Percentiles rank a stretch among this genome's conserved stretches.
Evolutionary conservation across 2,888 invertebrate genomes (phyloP).

Genomic region (Amblyjoppa fuscipennis): DNA sequence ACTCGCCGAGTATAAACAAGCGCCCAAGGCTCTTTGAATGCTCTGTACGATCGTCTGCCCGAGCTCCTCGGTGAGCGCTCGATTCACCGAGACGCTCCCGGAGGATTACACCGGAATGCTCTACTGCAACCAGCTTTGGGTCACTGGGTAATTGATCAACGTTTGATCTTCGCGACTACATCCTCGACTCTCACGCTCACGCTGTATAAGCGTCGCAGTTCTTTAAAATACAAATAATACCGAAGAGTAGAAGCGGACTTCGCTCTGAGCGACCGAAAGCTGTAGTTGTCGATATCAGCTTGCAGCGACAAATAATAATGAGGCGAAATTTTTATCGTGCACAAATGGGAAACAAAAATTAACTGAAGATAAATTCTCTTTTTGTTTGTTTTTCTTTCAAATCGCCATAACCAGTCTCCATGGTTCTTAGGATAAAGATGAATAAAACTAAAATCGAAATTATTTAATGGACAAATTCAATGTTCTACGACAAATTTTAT

Average conservation of each 20-base stretch:
- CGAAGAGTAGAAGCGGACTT: not conserved
- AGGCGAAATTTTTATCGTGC: not conserved
- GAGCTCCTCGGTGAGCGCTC: constrained; percentile 34
- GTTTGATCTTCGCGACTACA: constrained; percentile 46
- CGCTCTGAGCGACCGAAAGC: not conserved
- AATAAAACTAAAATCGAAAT: not conserved
- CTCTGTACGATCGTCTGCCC: constrained; percentile 59
- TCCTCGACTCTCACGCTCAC: constrained; percentile 1
- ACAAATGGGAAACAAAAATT: not conserved
- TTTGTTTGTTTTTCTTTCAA: not conserved
- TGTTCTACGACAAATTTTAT: not conserved
- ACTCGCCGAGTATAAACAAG: not conserved
- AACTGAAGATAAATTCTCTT: not conserved
- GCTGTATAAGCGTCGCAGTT: not conserved
- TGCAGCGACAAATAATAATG: not conserved
- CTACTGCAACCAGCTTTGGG: constrained; percentile 70
- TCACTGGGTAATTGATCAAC: constrained; percentile 73
- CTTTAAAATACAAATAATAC: not conserved
- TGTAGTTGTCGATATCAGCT: not conserved
- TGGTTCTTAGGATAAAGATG: not conserved
- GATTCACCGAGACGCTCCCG: constrained; percentile 63
- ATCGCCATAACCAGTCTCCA: not conserved
- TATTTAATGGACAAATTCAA: not conserved
- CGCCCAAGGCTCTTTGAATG: constrained; percentile 56
- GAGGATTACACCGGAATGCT: constrained; percentile 68